Percentiles rank a stretch among this genome's conserved stretches.
Evolutionary conservation across 1,140 invertebrate species (phyloP).

Genomic region (Melanaphis sacchari): DNA sequence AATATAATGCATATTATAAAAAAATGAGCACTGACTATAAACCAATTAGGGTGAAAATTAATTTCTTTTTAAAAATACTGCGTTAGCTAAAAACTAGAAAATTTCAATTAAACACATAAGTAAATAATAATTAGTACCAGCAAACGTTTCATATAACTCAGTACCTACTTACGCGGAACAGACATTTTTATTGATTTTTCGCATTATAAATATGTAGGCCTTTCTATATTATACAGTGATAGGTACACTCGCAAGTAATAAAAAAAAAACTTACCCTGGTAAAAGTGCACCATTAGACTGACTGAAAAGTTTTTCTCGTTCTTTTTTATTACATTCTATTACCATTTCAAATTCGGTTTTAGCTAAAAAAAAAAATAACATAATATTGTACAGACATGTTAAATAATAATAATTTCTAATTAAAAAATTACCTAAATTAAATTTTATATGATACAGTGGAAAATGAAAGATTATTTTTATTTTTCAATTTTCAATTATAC

Average conservation of each 20-base stretch:
- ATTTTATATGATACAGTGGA: background rate
- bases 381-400: background rate
- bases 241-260: background rate
- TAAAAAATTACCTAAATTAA: background rate
- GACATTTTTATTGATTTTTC: constrained; percentile 23
- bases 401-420: background rate
- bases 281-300: constrained; percentile 43
- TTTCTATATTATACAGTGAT: background rate
- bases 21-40: background rate
- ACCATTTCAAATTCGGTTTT: constrained; percentile 46
- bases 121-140: background rate
- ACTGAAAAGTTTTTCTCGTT: constrained; percentile 50
- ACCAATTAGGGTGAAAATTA: background rate
- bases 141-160: background rate
- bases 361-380: background rate
- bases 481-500: background rate
- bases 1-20: background rate
- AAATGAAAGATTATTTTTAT: background rate
- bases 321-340: constrained; percentile 45
- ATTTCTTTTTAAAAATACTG: background rate
- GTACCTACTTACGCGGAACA: background rate
- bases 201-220: background rate
- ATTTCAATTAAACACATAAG: background rate
- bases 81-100: background rate
- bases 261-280: constrained; percentile 43